Conservation (phyloP, 1,140 invertebrate genomes). For the Acromyrmex charruanus region DNA sequence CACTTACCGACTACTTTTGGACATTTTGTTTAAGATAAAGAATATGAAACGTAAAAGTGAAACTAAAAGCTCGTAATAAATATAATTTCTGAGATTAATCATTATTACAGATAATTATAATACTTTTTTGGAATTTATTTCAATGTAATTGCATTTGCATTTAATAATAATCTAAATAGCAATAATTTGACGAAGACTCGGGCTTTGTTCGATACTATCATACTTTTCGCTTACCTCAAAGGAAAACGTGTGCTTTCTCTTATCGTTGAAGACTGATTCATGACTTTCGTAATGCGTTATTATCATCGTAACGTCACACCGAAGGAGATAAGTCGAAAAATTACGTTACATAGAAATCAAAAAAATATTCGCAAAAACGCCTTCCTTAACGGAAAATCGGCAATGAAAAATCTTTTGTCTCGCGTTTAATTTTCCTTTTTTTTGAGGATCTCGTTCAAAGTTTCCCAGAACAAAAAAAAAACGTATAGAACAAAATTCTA, state of each 20-base stretch:
- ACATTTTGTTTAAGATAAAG: neutral
- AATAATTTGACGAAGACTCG: neutral
- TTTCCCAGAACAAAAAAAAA: neutral
- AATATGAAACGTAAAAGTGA: neutral
- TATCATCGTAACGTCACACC: neutral
- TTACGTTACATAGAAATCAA: conserved; percentile 3
- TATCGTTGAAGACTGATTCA: neutral
- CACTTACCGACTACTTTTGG: neutral
- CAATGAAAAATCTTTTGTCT: neutral
- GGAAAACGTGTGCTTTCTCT: conserved; percentile 3
- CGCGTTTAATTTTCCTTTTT: neutral
- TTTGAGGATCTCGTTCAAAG: neutral
- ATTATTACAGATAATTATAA: neutral
- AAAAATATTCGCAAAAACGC: neutral
- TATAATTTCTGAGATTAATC: neutral
- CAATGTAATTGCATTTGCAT: neutral
- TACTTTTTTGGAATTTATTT: neutral
- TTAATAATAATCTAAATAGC: neutral
- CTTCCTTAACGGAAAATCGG: neutral
- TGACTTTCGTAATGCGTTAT: conserved; percentile 1
- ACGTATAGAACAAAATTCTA: neutral
- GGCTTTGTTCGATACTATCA: neutral
- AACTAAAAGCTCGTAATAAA: neutral
- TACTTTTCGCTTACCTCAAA: neutral
- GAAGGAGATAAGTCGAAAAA: neutral